Conservation (phyloP, 2,113 vertebrate genomes). For the Copsychus sechellarum region DNA sequence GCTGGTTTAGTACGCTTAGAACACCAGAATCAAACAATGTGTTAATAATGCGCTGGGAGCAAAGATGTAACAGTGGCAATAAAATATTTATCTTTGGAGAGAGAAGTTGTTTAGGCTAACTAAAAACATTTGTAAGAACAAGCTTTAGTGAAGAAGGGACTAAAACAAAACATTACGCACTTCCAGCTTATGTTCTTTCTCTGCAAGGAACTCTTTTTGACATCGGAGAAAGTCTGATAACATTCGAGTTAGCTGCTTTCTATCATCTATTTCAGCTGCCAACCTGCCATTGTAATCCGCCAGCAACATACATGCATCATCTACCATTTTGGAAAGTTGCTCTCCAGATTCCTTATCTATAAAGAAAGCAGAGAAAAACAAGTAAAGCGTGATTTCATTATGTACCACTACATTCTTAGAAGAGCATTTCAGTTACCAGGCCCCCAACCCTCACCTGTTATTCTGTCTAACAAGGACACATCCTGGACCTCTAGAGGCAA, state of each 20-base stretch:
- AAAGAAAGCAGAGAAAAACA: constrained; percentile 41
- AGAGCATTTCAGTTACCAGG: neutral
- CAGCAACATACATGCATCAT: constrained; percentile 97
- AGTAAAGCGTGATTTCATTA: constrained; percentile 13
- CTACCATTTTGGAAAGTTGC: constrained; percentile 81
- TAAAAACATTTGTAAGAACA: constrained; percentile 53
- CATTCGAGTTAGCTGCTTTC: constrained; percentile 93
- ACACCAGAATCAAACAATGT: neutral
- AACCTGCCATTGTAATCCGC: constrained; percentile 98
- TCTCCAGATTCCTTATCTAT: constrained; percentile 83
- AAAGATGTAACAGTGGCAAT: neutral
- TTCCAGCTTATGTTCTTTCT: constrained; percentile 98
- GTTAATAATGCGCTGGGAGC: neutral
- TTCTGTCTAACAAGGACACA: constrained; percentile 90
- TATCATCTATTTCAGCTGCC: constrained; percentile 97
- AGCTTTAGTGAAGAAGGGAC: constrained; percentile 54
- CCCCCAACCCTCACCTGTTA: constrained; percentile 85
- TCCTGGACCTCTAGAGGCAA: constrained; percentile 96
- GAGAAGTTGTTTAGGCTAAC: constrained; percentile 40
- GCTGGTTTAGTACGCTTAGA: constrained; percentile 1
- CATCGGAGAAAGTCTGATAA: constrained; percentile 92
- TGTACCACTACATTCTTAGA: neutral
- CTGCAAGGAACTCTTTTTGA: constrained; percentile 93
- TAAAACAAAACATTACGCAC: constrained; percentile 87
- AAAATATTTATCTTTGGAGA: constrained; percentile 2